phyloP scores from a whole-genome alignment of 2,888 invertebrate species.

The Scaptomyza flava region DNA sequence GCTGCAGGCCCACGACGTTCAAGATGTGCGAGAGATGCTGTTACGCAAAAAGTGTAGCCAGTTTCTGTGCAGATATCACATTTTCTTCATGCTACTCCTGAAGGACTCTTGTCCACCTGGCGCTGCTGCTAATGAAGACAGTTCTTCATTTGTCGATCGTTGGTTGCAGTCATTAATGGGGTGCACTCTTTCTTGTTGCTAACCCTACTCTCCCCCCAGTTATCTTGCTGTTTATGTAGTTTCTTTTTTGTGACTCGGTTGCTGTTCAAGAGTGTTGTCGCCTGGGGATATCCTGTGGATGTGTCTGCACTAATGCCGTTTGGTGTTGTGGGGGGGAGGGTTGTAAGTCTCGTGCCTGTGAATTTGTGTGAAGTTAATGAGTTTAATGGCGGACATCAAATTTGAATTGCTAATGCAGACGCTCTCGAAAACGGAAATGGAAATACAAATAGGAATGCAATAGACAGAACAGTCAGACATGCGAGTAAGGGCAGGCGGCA shows the following conservation, averaged over 20 bases:
- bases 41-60: conserved; percentile 33
- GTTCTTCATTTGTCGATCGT: conserved; percentile 75
- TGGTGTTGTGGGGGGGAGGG: background rate
- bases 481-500: background rate
- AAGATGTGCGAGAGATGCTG: conserved; percentile 19
- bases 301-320: conserved; percentile 26
- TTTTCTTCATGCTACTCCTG: background rate
- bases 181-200: background rate
- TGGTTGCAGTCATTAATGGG: conserved; percentile 61
- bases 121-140: conserved; percentile 70
- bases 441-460: conserved; percentile 62
- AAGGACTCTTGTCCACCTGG: conserved; percentile 5
- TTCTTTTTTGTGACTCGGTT: conserved; percentile 20
- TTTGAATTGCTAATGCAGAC: conserved; percentile 78
- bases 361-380: conserved; percentile 77
- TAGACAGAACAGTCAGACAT: conserved; percentile 13
- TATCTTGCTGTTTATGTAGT: conserved; percentile 37
- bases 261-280: conserved; percentile 18
- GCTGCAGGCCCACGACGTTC: conserved; percentile 5
- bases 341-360: conserved; percentile 18
- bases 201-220: conserved; percentile 8
- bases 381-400: conserved; percentile 77
- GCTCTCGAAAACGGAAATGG: conserved; percentile 68
- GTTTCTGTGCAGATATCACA: background rate
- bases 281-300: conserved; percentile 8